These are phyloP conservation scores for Deroplatys truncata DNA, from an alignment of 2,888 invertebrate species.

Conservation along the genomic window DNA sequence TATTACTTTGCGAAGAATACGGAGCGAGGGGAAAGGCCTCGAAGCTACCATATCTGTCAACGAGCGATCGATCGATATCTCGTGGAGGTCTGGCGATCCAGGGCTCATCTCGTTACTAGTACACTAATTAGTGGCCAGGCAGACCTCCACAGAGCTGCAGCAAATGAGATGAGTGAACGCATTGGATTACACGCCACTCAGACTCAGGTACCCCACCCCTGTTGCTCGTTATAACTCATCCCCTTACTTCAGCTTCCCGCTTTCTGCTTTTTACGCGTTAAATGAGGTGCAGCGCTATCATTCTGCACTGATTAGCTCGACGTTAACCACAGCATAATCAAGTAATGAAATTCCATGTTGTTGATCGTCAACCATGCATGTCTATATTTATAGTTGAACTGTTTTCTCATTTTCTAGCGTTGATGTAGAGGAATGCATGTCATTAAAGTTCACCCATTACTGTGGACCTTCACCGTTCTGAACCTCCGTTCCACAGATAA, in stretches of 20 bases:
- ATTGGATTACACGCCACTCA: background rate
- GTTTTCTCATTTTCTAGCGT: no score
- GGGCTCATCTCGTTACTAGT: background rate
- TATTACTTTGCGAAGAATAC: background rate
- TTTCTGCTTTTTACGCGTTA: background rate
- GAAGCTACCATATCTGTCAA: background rate
- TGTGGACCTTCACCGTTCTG: background rate
- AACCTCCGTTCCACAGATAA: no score
- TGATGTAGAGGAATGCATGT: background rate
- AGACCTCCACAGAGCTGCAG: background rate
- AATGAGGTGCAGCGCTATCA: background rate
- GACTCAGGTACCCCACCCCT: background rate
- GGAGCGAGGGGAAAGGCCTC: background rate
- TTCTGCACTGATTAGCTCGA: background rate
- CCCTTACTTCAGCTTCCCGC: background rate
- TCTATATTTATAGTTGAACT: background rate
- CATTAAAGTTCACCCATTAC: background rate
- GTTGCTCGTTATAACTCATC: background rate
- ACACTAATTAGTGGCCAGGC: background rate
- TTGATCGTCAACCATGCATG: background rate
- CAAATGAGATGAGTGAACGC: background rate
- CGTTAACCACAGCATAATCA: background rate
- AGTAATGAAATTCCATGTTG: background rate
- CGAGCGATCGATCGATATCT: background rate
- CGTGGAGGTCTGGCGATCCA: background rate